Percentiles rank a stretch among this genome's conserved stretches.
Conservation (phyloP, 1,140 invertebrate genomes). For the Lordiphosa stackelbergi region DNA sequence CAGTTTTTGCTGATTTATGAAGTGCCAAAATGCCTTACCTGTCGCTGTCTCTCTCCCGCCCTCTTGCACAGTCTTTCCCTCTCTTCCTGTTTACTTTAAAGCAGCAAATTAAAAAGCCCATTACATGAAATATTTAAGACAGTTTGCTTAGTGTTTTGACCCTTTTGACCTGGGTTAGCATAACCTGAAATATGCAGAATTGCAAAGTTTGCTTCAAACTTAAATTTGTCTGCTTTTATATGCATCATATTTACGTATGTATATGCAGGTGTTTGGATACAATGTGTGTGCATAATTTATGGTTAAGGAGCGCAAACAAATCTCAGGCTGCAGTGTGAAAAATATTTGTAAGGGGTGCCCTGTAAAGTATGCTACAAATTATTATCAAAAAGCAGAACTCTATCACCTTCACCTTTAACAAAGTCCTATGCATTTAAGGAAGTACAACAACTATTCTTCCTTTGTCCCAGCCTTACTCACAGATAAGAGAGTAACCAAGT, state of each 20-base stretch:
- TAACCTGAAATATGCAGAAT: slow-evolving; percentile 46
- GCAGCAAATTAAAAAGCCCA: slow-evolving; percentile 57
- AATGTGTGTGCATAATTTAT: slow-evolving; percentile 5
- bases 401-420: too few relatives aligned
- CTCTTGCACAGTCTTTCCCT: background rate
- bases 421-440: too few relatives aligned
- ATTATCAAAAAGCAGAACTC: too few relatives aligned
- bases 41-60: background rate
- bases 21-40: slow-evolving; percentile 43
- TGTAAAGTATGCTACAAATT: slow-evolving; percentile 28
- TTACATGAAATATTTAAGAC: slow-evolving; percentile 61
- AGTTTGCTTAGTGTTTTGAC: slow-evolving; percentile 37
- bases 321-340: slow-evolving; percentile 6
- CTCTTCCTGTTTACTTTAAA: slow-evolving; percentile 35
- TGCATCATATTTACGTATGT: slow-evolving; percentile 2
- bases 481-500: too few relatives aligned
- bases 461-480: too few relatives aligned
- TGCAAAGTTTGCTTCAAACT: slow-evolving; percentile 10
- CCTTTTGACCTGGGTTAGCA: slow-evolving; percentile 23
- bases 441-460: too few relatives aligned
- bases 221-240: slow-evolving; percentile 27
- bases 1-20: slow-evolving; percentile 47
- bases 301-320: background rate
- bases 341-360: slow-evolving; percentile 15
- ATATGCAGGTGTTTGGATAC: background rate